phyloP scores from a whole-genome alignment of 2,888 invertebrate species.

The Tachina lurida region DNA sequence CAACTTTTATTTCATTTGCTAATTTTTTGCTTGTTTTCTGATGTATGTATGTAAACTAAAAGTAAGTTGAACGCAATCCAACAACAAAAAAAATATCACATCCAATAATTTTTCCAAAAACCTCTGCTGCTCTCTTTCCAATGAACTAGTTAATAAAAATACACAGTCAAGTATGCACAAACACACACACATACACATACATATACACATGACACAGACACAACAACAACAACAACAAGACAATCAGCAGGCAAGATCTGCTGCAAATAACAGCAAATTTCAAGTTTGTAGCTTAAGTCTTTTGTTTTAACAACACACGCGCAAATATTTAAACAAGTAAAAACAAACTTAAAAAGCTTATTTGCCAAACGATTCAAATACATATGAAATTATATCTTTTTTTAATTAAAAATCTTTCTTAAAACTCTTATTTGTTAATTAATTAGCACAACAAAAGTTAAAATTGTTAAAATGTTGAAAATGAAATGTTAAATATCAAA shows the following conservation, averaged over 20 bases:
- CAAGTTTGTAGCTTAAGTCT: slow-evolving; percentile 57
- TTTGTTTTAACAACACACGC: slow-evolving; percentile 33
- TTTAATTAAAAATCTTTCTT: neutral
- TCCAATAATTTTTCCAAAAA: slow-evolving; percentile 54
- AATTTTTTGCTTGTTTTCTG: neutral
- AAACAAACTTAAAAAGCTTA: neutral
- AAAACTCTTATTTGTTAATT: slow-evolving; percentile 3
- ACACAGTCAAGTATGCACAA: neutral
- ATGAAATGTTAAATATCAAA: slow-evolving; percentile 42
- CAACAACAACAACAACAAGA: no score
- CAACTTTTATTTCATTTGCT: slow-evolving; percentile 28
- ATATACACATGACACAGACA: no score
- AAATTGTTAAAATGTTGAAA: slow-evolving; percentile 14
- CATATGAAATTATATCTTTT: neutral
- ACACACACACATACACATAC: neutral
- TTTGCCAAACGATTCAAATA: slow-evolving; percentile 12
- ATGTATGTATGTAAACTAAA: slow-evolving; percentile 19
- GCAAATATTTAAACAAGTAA: neutral
- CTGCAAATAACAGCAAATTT: slow-evolving; percentile 22
- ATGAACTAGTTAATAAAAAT: slow-evolving; percentile 46
- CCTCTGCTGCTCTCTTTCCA: slow-evolving; percentile 63
- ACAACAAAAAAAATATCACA: neutral
- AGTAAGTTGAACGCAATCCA: neutral
- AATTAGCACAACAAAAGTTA: slow-evolving; percentile 20
- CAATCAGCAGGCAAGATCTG: neutral